A percentile compares a stretch with the other conserved stretches of the same genome.
Evolutionary conservation across 2,113 vertebrate genomes (phyloP).

Genomic region (Aegotheles bennettii): DNA sequence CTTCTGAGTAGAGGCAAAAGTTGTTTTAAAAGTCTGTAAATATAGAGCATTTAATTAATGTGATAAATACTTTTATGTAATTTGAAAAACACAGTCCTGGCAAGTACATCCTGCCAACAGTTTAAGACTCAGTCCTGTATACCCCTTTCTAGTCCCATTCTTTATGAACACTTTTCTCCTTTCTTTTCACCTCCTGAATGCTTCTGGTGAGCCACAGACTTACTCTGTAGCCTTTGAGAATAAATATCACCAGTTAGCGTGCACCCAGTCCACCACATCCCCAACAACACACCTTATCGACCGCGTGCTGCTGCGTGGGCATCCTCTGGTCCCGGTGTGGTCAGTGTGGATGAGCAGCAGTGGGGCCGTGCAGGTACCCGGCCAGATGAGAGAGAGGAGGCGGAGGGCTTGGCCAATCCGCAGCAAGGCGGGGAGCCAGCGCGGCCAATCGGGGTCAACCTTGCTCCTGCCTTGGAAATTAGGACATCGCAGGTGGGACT

Average conservation of each 20-base stretch:
- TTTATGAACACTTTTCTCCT: background rate
- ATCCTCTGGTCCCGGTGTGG: conserved; percentile 5
- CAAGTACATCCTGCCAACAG: background rate
- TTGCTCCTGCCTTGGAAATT: background rate
- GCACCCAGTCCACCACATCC: background rate
- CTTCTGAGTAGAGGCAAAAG: background rate
- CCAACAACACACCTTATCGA: conserved; percentile 51
- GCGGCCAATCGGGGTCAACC: background rate
- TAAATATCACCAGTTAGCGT: background rate
- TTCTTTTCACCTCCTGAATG: background rate
- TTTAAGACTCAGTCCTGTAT: background rate
- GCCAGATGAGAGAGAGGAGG: conserved; percentile 34
- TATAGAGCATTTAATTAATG: background rate
- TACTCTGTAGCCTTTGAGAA: background rate
- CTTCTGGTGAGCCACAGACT: background rate
- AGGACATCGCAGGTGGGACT: conserved; percentile 34
- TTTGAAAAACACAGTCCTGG: background rate
- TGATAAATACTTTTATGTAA: background rate
- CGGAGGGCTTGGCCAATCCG: background rate
- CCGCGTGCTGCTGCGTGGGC: background rate
- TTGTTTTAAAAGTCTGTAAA: conserved; percentile 4
- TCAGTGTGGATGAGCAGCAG: background rate
- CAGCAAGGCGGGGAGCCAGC: background rate
- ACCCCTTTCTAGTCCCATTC: background rate
- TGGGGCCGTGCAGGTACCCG: background rate